Evolutionary conservation across 2,113 vertebrate genomes (phyloP).

Genomic region (Erinaceus europaeus): DNA sequence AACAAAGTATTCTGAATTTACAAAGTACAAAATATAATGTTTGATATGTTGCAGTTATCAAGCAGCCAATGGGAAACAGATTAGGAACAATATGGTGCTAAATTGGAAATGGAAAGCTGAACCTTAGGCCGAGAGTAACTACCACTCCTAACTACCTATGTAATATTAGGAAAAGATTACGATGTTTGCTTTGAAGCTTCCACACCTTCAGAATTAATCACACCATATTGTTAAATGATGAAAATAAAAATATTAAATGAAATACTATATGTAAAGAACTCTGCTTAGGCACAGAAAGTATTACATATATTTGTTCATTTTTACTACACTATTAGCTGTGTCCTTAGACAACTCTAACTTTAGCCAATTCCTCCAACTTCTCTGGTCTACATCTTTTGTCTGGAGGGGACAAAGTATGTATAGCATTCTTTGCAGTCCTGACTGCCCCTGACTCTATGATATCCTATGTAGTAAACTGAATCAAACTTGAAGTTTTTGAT

Average conservation of each 20-base stretch:
- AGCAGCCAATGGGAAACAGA: neutral
- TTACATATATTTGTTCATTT: neutral
- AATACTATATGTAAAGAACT: neutral
- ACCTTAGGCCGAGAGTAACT: neutral
- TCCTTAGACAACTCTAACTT: neutral
- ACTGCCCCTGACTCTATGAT: neutral
- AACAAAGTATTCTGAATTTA: neutral
- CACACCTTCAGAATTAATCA: neutral
- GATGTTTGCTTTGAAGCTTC: neutral
- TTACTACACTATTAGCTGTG: neutral
- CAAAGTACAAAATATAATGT: neutral
- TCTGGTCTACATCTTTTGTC: neutral
- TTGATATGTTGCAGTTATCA: neutral
- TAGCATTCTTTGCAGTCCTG: neutral
- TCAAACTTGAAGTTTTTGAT: neutral
- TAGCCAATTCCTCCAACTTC: neutral
- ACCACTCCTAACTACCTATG: neutral
- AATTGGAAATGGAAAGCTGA: neutral
- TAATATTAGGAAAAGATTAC: neutral
- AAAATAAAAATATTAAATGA: neutral
- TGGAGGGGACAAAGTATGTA: neutral
- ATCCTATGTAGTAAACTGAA: neutral
- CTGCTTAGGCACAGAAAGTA: neutral
- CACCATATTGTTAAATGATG: neutral
- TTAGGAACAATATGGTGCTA: neutral